These are phyloP conservation scores for Bathynomus jamesi DNA, from an alignment of 1,140 invertebrate genomes.

Conservation along the genomic window DNA sequence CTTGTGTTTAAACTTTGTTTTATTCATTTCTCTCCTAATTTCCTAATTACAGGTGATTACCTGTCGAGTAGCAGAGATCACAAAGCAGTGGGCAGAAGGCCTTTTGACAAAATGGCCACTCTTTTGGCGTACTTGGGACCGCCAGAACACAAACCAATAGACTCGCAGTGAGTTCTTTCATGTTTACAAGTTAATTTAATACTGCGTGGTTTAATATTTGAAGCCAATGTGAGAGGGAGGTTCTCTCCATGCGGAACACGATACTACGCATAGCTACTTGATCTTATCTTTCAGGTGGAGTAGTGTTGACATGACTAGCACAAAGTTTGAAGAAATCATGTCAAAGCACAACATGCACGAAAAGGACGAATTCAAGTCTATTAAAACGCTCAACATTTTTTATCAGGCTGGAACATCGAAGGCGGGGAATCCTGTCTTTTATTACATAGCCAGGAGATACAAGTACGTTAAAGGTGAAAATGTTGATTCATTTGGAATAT, in stretches of 20 bases:
- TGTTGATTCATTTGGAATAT: too few relatives aligned
- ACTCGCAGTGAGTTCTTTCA: conserved; percentile 84
- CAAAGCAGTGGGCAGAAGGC: conserved; percentile 86
- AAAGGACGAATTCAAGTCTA: conserved; percentile 95
- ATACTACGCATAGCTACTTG: too few relatives aligned
- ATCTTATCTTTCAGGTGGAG: too few relatives aligned
- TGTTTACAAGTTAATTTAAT: too few relatives aligned
- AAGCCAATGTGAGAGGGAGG: too few relatives aligned
- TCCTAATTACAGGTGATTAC: conserved; percentile 57
- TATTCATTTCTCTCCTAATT: neutral
- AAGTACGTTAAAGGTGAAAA: conserved; percentile 54
- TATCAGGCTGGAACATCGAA: conserved; percentile 93
- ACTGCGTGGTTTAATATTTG: too few relatives aligned
- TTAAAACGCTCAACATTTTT: conserved; percentile 94
- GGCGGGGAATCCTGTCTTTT: conserved; percentile 86
- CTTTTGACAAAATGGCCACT: conserved; percentile 98
- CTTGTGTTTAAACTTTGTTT: neutral
- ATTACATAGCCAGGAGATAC: conserved; percentile 90
- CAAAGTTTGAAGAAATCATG: conserved; percentile 96
- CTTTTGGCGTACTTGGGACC: conserved; percentile 90
- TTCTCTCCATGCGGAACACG: too few relatives aligned
- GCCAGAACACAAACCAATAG: conserved; percentile 91
- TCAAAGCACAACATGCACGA: conserved; percentile 97
- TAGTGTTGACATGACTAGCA: conserved; percentile 92
- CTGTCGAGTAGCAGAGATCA: conserved; percentile 92